phyloP scores from a whole-genome alignment of 2,797 vertebrate species.

The Mionectes olivaceus region DNA sequence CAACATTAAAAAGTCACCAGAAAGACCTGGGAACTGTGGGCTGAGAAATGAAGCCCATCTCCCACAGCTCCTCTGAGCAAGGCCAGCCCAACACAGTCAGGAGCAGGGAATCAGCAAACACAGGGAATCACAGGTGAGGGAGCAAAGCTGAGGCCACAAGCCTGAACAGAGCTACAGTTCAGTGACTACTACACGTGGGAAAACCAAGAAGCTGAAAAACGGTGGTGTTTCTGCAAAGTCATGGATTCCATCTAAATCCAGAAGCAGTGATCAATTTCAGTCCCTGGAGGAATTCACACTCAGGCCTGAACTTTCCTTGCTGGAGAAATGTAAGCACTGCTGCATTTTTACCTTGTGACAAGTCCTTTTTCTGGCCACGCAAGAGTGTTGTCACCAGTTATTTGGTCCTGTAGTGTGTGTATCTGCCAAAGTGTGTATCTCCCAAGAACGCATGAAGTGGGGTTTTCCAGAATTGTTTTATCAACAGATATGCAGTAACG shows the following conservation, averaged over 20 bases:
- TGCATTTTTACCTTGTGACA: not conserved
- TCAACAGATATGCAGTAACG: not conserved
- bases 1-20: not conserved
- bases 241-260: not conserved
- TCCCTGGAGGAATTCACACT: not conserved
- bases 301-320: not conserved
- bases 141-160: fast-evolving
- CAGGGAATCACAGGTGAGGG: not conserved
- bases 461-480: not conserved
- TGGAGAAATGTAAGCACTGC: not conserved
- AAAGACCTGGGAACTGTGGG: fast-evolving
- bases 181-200: not conserved
- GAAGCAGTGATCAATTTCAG: not conserved
- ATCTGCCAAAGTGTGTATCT: not conserved
- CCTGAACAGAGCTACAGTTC: not conserved
- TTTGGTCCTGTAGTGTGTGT: not conserved
- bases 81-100: not conserved
- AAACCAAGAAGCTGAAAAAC: not conserved
- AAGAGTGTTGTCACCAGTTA: not conserved
- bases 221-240: not conserved
- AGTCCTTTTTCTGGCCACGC: not conserved
- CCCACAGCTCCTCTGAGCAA: not conserved
- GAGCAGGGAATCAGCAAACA: not conserved
- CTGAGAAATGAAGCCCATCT: not conserved
- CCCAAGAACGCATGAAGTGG: not conserved